Evolutionary conservation across 1,140 invertebrate species (phyloP).

Genomic region (Hycleus phaleratus): DNA sequence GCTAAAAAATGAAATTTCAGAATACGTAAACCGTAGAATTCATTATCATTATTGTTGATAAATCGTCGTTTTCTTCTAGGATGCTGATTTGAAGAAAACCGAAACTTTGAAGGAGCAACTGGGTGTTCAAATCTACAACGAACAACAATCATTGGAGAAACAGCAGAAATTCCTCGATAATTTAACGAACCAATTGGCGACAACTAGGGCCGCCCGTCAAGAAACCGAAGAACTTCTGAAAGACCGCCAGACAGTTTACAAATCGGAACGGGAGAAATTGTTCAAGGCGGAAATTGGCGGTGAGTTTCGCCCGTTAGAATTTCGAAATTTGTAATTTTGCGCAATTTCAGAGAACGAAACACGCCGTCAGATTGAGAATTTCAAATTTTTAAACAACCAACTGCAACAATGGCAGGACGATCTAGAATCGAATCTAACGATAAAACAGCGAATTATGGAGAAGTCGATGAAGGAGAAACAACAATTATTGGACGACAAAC

Average conservation of each 20-base stretch:
- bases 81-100: conserved; percentile 30
- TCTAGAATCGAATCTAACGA: conserved; percentile 45
- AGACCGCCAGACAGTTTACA: conserved; percentile 21
- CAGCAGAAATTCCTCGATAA: conserved; percentile 31
- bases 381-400: conserved; percentile 44
- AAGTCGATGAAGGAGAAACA: conserved; percentile 47
- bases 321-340: too few relatives aligned
- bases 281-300: not conserved
- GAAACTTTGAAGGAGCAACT: conserved; percentile 26
- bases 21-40: conserved; percentile 42
- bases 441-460: conserved; percentile 48
- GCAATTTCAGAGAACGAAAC: conserved; percentile 31
- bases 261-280: conserved; percentile 21
- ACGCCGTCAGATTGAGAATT: conserved; percentile 44
- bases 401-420: conserved; percentile 47
- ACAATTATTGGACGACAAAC: conserved; percentile 45
- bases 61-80: conserved; percentile 6
- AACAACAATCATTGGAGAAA: conserved; percentile 29
- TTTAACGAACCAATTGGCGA: conserved; percentile 25
- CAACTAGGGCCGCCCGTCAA: conserved; percentile 25
- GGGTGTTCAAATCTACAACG: conserved; percentile 34
- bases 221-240: conserved; percentile 29
- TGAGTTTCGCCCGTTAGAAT: too few relatives aligned
- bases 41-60: too few relatives aligned
- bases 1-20: conserved; percentile 49